Evolutionary conservation across 2,797 vertebrate genomes (phyloP).

Genomic region (Hemitrygon akajei): DNA sequence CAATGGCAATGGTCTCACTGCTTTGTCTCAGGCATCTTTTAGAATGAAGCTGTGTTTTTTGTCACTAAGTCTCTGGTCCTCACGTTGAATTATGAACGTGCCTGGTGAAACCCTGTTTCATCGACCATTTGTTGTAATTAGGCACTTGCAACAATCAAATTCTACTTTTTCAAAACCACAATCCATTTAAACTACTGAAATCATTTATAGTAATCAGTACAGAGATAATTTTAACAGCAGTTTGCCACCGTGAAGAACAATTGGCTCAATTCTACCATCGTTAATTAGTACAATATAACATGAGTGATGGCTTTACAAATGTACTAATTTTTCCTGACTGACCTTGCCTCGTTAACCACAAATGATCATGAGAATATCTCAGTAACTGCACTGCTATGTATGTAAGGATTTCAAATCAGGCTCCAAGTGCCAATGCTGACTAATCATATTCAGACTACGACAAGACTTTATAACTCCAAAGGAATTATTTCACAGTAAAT

Average conservation of each 20-base stretch:
- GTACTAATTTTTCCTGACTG: not conserved
- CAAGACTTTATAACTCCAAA: not conserved
- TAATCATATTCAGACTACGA: not conserved
- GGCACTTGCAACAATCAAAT: not conserved
- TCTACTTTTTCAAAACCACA: conserved; percentile 16
- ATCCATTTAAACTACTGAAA: not conserved
- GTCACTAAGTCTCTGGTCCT: not conserved
- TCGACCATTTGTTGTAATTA: not conserved
- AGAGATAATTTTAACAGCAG: not conserved
- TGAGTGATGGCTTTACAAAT: not conserved
- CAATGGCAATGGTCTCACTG: not conserved
- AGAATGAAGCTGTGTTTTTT: not conserved
- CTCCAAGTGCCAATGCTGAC: too few species aligned
- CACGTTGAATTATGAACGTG: not conserved
- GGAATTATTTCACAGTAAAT: not conserved
- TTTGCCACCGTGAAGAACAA: not conserved
- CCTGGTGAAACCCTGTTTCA: not conserved
- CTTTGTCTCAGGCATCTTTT: not conserved
- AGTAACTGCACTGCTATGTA: not conserved
- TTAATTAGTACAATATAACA: not conserved
- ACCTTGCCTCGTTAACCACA: not conserved
- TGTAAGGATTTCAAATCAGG: not conserved
- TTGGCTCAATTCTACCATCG: not conserved
- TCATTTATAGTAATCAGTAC: not conserved
- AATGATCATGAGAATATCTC: not conserved